Evolutionary conservation across 2,113 vertebrate genomes (phyloP).

Genomic region (Oncorhynchus masou): DNA sequence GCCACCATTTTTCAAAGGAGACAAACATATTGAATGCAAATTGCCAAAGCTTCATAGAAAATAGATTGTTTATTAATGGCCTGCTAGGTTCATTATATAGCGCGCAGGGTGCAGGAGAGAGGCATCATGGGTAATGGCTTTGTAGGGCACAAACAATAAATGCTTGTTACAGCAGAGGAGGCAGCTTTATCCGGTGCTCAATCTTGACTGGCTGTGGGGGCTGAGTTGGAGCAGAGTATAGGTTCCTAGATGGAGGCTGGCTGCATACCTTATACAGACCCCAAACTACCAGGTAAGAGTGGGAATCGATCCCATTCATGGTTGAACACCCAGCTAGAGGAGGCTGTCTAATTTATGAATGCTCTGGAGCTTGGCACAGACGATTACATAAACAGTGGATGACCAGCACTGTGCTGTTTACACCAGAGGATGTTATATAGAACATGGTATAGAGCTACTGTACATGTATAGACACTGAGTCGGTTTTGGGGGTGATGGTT

Average conservation of each 20-base stretch:
- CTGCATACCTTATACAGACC: conserved; percentile 35
- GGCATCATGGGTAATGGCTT: conserved; percentile 77
- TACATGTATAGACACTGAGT: not conserved
- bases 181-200: conserved; percentile 68
- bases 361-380: conserved; percentile 59
- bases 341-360: conserved; percentile 65
- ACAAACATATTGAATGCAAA: conserved; percentile 83
- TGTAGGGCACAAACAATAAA: conserved; percentile 74
- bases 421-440: conserved; percentile 38
- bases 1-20: conserved; percentile 76
- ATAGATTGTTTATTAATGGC: conserved; percentile 83
- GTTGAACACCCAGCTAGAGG: conserved; percentile 54
- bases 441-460: not conserved
- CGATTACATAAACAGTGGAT: conserved; percentile 69
- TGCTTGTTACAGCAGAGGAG: conserved; percentile 67
- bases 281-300: conserved; percentile 35
- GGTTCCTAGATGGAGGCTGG: conserved; percentile 28
- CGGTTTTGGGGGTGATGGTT: not conserved
- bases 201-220: conserved; percentile 60
- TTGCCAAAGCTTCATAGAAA: conserved; percentile 78
- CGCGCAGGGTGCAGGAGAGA: conserved; percentile 41
- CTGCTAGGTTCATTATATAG: conserved; percentile 76
- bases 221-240: conserved; percentile 17
- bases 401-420: conserved; percentile 47
- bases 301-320: conserved; percentile 65